phyloP scores from a whole-genome alignment of 2,888 invertebrate species.

The Zaprionus lineosus region DNA sequence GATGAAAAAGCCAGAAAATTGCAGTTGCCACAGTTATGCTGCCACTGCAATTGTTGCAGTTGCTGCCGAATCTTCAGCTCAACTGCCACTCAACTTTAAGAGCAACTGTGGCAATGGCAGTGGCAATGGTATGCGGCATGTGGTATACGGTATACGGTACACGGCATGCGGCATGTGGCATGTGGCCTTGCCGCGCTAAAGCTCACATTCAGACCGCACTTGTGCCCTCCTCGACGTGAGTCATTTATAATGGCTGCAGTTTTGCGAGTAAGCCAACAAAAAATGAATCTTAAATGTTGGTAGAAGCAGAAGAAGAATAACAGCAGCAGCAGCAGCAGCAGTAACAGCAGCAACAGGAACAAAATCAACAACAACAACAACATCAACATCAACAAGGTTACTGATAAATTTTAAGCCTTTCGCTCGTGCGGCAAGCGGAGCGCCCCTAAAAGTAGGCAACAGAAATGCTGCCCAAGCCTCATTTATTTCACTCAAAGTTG shows the following conservation, averaged over 20 bases:
- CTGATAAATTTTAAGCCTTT: constrained; percentile 58
- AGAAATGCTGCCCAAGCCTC: constrained; percentile 54
- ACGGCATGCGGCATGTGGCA: too few relatives aligned
- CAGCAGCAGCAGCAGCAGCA: constrained; percentile 5
- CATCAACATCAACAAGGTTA: too few relatives aligned
- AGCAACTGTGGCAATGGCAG: constrained; percentile 15
- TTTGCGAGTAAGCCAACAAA: constrained; percentile 5
- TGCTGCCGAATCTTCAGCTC: constrained; percentile 1
- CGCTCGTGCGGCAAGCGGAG: constrained; percentile 2
- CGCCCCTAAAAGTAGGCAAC: constrained; percentile 33
- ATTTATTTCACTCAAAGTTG: constrained; percentile 72
- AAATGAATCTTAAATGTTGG: constrained; percentile 9
- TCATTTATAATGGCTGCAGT: constrained; percentile 41
- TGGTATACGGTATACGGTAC: too few relatives aligned
- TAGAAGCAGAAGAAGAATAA: too few relatives aligned
- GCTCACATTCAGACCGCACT: constrained; percentile 5
- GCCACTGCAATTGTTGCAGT: background rate
- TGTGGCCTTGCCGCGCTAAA: background rate
- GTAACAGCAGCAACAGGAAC: constrained; percentile 12
- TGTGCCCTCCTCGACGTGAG: constrained; percentile 19
- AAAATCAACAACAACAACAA: background rate
- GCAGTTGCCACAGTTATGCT: constrained; percentile 32
- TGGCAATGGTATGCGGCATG: too few relatives aligned
- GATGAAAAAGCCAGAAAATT: constrained; percentile 24
- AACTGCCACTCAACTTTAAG: constrained; percentile 25